These are phyloP conservation scores for Cyanoramphus novaezelandiae DNA, from an alignment of 2,113 vertebrate genomes.

Conservation along the genomic window DNA sequence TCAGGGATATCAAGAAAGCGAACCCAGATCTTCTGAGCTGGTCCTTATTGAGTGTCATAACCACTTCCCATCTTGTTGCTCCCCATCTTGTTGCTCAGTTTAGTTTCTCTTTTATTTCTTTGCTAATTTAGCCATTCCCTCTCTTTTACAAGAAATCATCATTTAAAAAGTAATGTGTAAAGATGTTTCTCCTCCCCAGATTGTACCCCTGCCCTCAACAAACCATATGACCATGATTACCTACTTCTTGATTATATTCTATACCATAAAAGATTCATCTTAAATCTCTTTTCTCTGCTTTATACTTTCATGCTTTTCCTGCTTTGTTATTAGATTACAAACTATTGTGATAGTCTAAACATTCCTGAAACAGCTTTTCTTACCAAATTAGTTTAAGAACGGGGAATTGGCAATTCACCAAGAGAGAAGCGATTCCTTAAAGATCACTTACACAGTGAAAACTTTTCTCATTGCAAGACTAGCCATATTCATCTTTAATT, in stretches of 20 bases:
- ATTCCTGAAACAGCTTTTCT: neutral
- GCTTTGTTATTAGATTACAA: neutral
- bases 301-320: neutral
- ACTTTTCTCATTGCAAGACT: neutral
- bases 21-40: neutral
- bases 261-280: neutral
- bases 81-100: neutral
- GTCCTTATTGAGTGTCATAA: slow-evolving; percentile 22
- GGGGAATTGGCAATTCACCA: neutral
- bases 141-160: slow-evolving; percentile 61
- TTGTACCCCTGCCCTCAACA: neutral
- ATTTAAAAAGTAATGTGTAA: neutral
- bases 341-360: neutral
- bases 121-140: slow-evolving; percentile 42
- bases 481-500: neutral
- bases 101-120: slow-evolving; percentile 57
- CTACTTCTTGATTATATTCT: neutral
- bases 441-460: neutral
- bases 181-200: slow-evolving; percentile 5
- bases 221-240: neutral
- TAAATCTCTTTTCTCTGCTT: neutral
- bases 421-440: neutral
- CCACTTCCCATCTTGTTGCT: neutral
- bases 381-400: neutral
- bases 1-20: neutral